Evolutionary conservation across 2,797 vertebrate genomes (phyloP).

Genomic region (Anguilla marmorata): DNA sequence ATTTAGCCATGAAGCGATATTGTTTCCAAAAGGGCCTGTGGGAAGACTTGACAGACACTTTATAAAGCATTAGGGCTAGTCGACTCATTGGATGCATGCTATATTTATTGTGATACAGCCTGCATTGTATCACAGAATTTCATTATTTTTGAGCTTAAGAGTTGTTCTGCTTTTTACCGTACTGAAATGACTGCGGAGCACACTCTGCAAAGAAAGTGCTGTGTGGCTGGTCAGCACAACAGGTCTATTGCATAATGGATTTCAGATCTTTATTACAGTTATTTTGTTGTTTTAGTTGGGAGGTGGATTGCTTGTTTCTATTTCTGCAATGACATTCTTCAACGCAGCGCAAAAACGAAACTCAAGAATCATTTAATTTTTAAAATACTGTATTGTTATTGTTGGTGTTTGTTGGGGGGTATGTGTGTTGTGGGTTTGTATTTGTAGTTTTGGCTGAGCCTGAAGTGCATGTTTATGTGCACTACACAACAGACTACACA

Average conservation of each 20-base stretch:
- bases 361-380: slow-evolving; percentile 2
- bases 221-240: not conserved
- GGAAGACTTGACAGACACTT: not conserved
- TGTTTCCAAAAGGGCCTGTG: not conserved
- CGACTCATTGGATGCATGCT: not conserved
- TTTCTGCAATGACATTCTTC: slow-evolving; percentile 57
- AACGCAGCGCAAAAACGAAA: slow-evolving; percentile 44
- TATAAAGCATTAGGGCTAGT: not conserved
- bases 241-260: not conserved
- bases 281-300: not conserved
- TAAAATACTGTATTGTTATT: not conserved
- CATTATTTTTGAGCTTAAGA: not conserved
- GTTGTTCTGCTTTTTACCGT: not conserved
- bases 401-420: slow-evolving; percentile 48
- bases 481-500: no score
- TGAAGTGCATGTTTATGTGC: slow-evolving; percentile 60
- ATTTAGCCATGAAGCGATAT: not conserved
- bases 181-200: not conserved
- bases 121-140: not conserved
- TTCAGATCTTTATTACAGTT: not conserved
- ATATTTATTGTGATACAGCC: not conserved
- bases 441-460: slow-evolving; percentile 17
- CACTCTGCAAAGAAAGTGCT: not conserved
- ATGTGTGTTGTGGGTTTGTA: slow-evolving; percentile 30
- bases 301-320: not conserved